Percentiles rank a stretch among this genome's conserved stretches.
phyloP scores from a whole-genome alignment of 2,113 vertebrate species.

The Cryptomyrus ogoouensis region DNA sequence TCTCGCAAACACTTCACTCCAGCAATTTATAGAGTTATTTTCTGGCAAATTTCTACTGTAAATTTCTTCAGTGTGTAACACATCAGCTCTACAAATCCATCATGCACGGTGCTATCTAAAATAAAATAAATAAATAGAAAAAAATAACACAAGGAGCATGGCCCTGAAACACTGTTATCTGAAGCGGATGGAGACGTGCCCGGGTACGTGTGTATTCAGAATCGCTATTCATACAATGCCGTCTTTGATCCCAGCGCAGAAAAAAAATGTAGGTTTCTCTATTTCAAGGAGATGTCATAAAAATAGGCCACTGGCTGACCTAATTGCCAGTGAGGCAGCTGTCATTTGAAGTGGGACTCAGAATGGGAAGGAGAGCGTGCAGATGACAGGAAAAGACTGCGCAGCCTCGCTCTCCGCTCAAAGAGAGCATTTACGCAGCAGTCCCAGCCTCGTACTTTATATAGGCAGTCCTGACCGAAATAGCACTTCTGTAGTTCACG shows the following conservation, averaged over 20 bases:
- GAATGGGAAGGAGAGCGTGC: constrained; percentile 20
- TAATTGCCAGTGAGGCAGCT: constrained; percentile 48
- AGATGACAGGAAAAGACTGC: constrained; percentile 18
- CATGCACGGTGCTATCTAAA: background rate
- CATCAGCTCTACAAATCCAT: background rate
- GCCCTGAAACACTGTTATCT: background rate
- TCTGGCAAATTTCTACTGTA: background rate
- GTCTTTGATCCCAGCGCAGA: constrained; percentile 39
- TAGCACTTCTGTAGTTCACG: constrained; percentile 4
- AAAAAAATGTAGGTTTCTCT: constrained; percentile 29
- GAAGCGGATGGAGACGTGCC: background rate
- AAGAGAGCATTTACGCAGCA: background rate
- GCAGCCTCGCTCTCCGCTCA: constrained; percentile 26
- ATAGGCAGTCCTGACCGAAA: constrained; percentile 8
- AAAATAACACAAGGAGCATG: background rate
- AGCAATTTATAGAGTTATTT: background rate
- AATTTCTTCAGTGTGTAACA: background rate
- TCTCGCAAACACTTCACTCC: background rate
- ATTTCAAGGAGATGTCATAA: constrained; percentile 37
- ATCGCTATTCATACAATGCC: constrained; percentile 19
- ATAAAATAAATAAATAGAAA: background rate
- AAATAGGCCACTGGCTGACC: constrained; percentile 58
- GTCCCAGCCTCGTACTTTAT: background rate
- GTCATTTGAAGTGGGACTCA: constrained; percentile 40
- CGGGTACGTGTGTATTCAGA: no score